Evolutionary conservation across 2,888 invertebrate genomes (phyloP).

Genomic region (Brenthis ino): DNA sequence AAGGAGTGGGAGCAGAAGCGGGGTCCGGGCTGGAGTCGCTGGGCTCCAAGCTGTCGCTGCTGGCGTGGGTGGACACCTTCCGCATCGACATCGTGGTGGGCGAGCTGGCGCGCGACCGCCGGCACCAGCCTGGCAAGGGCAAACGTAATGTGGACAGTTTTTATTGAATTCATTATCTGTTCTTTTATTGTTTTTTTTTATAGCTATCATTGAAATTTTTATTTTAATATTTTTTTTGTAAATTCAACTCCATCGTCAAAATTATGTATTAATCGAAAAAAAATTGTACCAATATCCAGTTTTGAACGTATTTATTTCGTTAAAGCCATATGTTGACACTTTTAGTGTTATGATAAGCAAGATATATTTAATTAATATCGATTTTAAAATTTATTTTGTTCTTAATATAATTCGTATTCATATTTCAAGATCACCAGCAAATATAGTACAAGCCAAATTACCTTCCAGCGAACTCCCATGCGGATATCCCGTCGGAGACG

Average conservation of each 20-base stretch:
- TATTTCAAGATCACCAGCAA: too few species aligned
- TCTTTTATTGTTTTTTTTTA: too few species aligned
- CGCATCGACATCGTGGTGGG: conserved; percentile 97
- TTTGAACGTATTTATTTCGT: too few species aligned
- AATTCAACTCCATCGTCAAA: too few species aligned
- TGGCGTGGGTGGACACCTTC: conserved; percentile 93
- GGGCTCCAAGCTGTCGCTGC: conserved; percentile 92
- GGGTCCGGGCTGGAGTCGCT: conserved; percentile 90
- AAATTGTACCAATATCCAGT: too few species aligned
- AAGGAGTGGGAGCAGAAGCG: conserved; percentile 48
- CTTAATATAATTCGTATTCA: too few species aligned
- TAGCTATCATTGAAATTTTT: background rate
- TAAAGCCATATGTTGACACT: too few species aligned
- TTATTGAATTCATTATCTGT: background rate
- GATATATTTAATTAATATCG: too few species aligned
- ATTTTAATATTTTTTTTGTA: too few species aligned
- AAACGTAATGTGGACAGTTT: conserved; percentile 48
- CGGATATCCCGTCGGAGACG: conserved; percentile 86
- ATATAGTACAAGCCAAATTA: background rate
- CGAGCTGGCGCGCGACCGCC: conserved; percentile 83
- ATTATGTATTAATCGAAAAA: too few species aligned
- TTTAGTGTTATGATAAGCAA: too few species aligned
- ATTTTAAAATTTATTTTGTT: too few species aligned
- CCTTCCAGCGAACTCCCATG: conserved; percentile 49
- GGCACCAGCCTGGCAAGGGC: conserved; percentile 49